phyloP scores from a whole-genome alignment of 2,797 vertebrate genomes.

The Arnoldichthys spilopterus region DNA sequence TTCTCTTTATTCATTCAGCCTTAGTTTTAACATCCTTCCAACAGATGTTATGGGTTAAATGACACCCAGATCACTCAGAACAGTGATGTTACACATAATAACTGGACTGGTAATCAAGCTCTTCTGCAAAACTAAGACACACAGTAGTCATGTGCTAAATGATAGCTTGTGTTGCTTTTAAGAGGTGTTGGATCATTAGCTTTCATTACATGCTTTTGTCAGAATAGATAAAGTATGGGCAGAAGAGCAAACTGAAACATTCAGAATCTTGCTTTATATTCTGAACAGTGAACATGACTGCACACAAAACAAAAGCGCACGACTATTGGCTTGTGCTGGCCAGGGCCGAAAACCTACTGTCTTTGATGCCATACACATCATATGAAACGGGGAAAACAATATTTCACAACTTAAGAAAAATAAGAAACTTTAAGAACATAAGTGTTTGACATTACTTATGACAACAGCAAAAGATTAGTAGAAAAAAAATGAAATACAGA shows the following conservation, averaged over 20 bases:
- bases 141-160: conserved; percentile 18
- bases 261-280: background rate
- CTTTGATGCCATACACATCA: background rate
- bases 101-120: conserved; percentile 15
- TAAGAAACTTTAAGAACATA: background rate
- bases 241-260: conserved; percentile 17
- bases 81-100: conserved; percentile 15
- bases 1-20: conserved; percentile 45
- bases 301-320: background rate
- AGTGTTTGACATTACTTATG: background rate
- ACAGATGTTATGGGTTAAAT: conserved; percentile 13
- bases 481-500: background rate
- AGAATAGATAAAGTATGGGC: background rate
- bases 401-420: background rate
- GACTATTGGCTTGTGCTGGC: background rate
- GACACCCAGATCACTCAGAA: conserved; percentile 23
- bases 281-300: conserved; percentile 24
- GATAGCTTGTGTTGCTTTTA: conserved; percentile 3
- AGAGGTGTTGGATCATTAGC: conserved; percentile 19
- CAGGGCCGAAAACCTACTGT: background rate
- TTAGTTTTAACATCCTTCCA: conserved; percentile 36
- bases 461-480: background rate
- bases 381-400: background rate
- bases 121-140: conserved; percentile 9
- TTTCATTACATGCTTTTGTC: conserved; percentile 19